phyloP scores from a whole-genome alignment of 2,113 vertebrate species.

The Crotalus horridus region DNA sequence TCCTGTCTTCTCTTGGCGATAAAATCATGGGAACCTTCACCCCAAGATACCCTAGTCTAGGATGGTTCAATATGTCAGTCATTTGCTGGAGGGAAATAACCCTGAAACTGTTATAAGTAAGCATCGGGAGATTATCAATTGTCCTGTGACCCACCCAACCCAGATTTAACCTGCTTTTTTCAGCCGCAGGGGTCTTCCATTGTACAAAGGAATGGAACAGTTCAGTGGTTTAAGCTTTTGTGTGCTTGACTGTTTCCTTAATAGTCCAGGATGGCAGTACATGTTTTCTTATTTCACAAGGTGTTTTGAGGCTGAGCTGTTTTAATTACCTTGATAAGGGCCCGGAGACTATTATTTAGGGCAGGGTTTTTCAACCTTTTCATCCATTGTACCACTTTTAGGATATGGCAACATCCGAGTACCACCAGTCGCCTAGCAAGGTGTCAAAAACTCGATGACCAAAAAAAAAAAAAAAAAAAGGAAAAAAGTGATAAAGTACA shows the following conservation, averaged over 20 bases:
- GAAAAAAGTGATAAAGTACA: no score
- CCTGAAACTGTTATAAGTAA: not conserved
- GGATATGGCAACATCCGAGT: no score
- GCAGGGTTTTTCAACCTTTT: no score
- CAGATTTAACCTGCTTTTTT: not conserved
- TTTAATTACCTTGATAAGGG: not conserved
- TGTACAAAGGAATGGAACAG: not conserved
- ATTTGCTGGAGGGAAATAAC: accelerated
- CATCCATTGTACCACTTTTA: no score
- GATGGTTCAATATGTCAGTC: conserved; percentile 22
- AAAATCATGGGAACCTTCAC: not conserved
- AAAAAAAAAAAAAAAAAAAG: no score
- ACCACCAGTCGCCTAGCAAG: no score
- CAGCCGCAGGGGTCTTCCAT: not conserved
- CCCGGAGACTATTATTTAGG: not conserved
- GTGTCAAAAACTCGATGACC: no score
- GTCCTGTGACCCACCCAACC: not conserved
- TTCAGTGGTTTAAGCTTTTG: not conserved
- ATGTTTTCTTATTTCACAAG: not conserved
- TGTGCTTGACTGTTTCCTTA: not conserved
- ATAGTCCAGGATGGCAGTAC: not conserved
- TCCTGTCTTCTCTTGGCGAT: conserved; percentile 8
- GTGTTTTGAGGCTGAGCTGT: not conserved
- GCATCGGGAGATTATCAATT: conserved; percentile 14
- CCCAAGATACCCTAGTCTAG: not conserved